A percentile compares a stretch with the other conserved stretches of the same genome.
Conservation (phyloP, 2,888 invertebrate species). For the Megalurothrips usitatus region DNA sequence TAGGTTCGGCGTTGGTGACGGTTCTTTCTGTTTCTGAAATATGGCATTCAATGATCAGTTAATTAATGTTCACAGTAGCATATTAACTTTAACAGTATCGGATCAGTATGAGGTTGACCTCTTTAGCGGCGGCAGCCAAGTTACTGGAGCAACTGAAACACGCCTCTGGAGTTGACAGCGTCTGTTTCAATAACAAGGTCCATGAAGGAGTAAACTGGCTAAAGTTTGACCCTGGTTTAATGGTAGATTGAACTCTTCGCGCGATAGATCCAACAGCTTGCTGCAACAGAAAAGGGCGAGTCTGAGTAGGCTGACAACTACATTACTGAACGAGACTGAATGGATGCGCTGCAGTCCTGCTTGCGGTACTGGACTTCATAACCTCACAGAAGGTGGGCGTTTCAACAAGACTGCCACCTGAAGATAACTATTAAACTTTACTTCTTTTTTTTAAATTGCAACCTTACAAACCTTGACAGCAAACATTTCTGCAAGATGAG, state of each 20-base stretch:
- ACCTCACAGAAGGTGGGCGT: neutral
- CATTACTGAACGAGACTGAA: too few relatives aligned
- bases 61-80: too few relatives aligned
- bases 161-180: neutral
- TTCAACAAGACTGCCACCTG: neutral
- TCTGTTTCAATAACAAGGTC: neutral
- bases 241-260: too few relatives aligned
- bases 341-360: too few relatives aligned
- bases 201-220: too few relatives aligned
- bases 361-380: neutral
- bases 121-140: neutral
- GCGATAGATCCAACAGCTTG: too few relatives aligned
- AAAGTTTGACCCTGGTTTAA: too few relatives aligned
- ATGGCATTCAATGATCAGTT: too few relatives aligned
- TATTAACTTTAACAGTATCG: neutral
- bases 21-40: too few relatives aligned
- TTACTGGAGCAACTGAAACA: constrained; percentile 1
- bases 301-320: too few relatives aligned
- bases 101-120: neutral
- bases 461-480: neutral
- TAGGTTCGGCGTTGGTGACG: too few relatives aligned
- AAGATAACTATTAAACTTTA: neutral
- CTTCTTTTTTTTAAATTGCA: neutral
- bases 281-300: neutral
- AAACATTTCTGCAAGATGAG: neutral